These are phyloP conservation scores for Mobula birostris DNA, from an alignment of 2,113 vertebrate genomes.

Conservation along the genomic window DNA sequence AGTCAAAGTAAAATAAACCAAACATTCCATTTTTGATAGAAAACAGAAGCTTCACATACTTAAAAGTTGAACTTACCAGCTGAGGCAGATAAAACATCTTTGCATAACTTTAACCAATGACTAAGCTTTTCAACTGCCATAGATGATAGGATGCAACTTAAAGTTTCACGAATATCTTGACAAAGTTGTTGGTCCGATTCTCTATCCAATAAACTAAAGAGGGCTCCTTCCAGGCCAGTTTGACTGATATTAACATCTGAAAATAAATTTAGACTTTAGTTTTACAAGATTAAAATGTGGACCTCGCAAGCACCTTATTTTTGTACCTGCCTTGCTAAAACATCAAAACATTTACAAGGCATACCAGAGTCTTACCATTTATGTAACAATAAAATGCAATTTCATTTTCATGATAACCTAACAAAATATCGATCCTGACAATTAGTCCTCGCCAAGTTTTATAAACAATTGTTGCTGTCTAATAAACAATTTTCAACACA, in stretches of 20 bases:
- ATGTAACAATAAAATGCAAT: neutral
- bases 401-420: neutral
- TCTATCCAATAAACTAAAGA: constrained; percentile 77
- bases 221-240: constrained; percentile 80
- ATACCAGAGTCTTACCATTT: neutral
- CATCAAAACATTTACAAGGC: neutral
- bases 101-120: constrained; percentile 87
- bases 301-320: neutral
- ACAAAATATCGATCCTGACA: neutral
- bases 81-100: constrained; percentile 82
- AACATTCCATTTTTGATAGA: neutral
- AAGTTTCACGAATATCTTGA: constrained; percentile 76
- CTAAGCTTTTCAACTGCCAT: constrained; percentile 72
- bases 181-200: constrained; percentile 72
- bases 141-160: constrained; percentile 77
- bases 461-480: neutral
- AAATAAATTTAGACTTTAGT: constrained; percentile 40
- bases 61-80: constrained; percentile 55
- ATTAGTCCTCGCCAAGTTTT: neutral
- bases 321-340: neutral
- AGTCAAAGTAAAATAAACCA: neutral
- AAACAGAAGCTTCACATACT: neutral
- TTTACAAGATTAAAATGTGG: neutral
- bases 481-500: neutral
- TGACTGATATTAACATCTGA: constrained; percentile 82